These are phyloP conservation scores for Magallana ariakensis DNA, from an alignment of 1,140 invertebrate genomes.

Conservation along the genomic window DNA sequence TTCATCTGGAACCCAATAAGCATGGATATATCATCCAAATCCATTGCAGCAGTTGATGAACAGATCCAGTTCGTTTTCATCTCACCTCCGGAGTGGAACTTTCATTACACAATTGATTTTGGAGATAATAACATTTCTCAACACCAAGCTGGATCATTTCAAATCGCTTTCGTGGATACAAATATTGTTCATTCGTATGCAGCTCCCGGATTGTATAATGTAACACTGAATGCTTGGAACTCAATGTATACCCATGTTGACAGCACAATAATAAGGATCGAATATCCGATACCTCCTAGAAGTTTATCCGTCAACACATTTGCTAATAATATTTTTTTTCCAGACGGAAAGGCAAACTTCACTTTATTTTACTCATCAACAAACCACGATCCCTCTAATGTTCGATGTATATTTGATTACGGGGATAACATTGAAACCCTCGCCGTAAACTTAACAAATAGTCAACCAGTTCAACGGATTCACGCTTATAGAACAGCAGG, in stretches of 20 bases:
- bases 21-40: not conserved
- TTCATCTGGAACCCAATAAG: conserved; percentile 2
- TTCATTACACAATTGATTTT: not conserved
- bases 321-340: not conserved
- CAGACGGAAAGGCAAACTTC: not conserved
- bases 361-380: not conserved
- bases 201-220: not conserved
- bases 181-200: not conserved
- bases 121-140: not conserved
- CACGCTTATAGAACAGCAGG: not conserved
- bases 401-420: not conserved
- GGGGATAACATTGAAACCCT: not conserved
- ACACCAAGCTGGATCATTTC: not conserved
- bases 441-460: not conserved
- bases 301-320: not conserved
- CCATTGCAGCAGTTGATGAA: not conserved
- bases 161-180: not conserved
- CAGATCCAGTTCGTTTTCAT: not conserved
- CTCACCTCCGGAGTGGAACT: not conserved
- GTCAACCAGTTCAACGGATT: not conserved
- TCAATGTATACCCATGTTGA: not conserved
- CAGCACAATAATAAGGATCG: not conserved
- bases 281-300: not conserved
- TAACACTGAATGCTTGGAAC: not conserved
- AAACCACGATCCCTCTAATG: not conserved